Evolutionary conservation across 2,113 vertebrate genomes (phyloP).

Genomic region (Cephalopholis sonnerati): DNA sequence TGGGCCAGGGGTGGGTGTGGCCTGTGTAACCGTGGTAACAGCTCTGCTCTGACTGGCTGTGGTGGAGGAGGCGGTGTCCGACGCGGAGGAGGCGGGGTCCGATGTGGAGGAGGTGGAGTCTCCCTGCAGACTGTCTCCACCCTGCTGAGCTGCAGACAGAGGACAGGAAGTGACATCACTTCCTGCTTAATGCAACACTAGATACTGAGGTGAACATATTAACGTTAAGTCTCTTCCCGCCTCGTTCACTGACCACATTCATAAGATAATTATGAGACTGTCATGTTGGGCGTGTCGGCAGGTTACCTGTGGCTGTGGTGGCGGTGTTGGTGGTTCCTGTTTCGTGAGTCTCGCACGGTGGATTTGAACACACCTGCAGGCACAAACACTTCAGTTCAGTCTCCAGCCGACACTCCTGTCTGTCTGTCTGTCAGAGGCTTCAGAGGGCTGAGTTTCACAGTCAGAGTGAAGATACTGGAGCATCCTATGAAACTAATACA

Average conservation of each 20-base stretch:
- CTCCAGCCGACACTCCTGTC: no score
- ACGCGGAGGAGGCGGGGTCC: slow-evolving; percentile 45
- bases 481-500: no score
- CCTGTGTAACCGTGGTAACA: slow-evolving; percentile 89
- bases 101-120: neutral
- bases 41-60: slow-evolving; percentile 80
- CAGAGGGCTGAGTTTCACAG: no score
- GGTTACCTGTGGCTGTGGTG: slow-evolving; percentile 84
- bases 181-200: neutral
- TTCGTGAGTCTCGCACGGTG: slow-evolving; percentile 88
- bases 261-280: no score
- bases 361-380: slow-evolving; percentile 81
- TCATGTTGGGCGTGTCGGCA: neutral
- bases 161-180: slow-evolving; percentile 21
- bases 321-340: slow-evolving; percentile 88
- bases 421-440: no score
- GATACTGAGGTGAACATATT: neutral
- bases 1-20: slow-evolving; percentile 87
- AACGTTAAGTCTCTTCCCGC: neutral
- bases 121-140: slow-evolving; percentile 54
- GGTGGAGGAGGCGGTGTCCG: slow-evolving; percentile 65
- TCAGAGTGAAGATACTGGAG: no score
- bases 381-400: slow-evolving; percentile 43
- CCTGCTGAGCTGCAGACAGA: slow-evolving; percentile 74
- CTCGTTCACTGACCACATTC: no score